phyloP scores from a whole-genome alignment of 2,888 invertebrate species.

The Sphaerophoria rueppellii region DNA sequence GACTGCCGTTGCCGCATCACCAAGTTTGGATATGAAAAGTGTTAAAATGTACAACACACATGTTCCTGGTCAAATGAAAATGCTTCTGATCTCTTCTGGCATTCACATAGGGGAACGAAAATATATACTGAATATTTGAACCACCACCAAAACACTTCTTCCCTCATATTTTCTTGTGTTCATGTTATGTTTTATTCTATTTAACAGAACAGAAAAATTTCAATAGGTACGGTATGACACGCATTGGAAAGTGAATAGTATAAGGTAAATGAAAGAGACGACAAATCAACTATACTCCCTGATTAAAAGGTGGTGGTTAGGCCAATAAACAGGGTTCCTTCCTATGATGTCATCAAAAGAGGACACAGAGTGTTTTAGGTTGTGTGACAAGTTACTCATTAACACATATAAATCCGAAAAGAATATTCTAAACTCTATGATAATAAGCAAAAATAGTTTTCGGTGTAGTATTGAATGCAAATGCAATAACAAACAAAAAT shows the following conservation, averaged over 20 bases:
- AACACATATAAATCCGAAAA: slow-evolving; percentile 85
- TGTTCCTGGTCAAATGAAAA: not conserved
- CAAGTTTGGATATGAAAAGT: too few relatives aligned
- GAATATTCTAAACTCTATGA: slow-evolving; percentile 58
- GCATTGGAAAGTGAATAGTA: slow-evolving; percentile 45
- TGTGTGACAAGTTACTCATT: slow-evolving; percentile 96
- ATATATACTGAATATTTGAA: slow-evolving; percentile 53
- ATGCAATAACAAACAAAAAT: slow-evolving; percentile 84
- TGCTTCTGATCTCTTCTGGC: slow-evolving; percentile 62
- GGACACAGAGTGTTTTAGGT: slow-evolving; percentile 96
- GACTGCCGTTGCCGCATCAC: too few relatives aligned
- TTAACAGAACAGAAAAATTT: slow-evolving; percentile 58
- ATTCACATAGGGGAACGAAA: slow-evolving; percentile 33
- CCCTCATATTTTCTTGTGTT: slow-evolving; percentile 48
- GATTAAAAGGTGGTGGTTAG: slow-evolving; percentile 83
- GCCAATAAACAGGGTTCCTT: slow-evolving; percentile 91
- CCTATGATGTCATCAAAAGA: slow-evolving; percentile 98
- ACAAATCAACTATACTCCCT: slow-evolving; percentile 53
- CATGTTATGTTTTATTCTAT: slow-evolving; percentile 50
- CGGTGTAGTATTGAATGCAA: slow-evolving; percentile 66
- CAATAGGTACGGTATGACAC: slow-evolving; percentile 42
- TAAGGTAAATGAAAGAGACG: slow-evolving; percentile 58
- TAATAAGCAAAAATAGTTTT: slow-evolving; percentile 68
- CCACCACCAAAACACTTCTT: slow-evolving; percentile 63
- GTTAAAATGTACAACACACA: slow-evolving; percentile 32